Evolutionary conservation across 2,113 vertebrate genomes (phyloP).

Genomic region (Calidris pygmaea): DNA sequence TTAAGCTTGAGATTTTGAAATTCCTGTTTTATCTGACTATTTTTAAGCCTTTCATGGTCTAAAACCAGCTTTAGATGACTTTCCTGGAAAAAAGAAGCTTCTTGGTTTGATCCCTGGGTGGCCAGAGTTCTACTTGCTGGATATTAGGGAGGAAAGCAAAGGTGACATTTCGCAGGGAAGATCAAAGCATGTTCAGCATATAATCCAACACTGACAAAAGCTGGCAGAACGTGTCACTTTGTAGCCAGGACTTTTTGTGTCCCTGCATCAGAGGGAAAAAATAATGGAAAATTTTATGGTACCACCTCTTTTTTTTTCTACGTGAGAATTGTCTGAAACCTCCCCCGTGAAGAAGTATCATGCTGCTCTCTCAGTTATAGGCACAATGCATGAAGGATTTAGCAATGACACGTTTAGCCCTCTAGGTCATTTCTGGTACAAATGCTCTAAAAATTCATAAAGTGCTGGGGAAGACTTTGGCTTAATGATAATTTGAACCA

Average conservation of each 20-base stretch:
- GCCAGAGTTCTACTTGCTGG: background rate
- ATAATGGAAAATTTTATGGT: background rate
- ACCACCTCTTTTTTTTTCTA: background rate
- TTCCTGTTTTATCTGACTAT: background rate
- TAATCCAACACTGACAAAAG: background rate
- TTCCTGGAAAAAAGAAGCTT: background rate
- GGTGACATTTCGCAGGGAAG: background rate
- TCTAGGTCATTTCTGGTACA: background rate
- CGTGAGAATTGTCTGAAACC: background rate
- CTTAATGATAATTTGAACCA: background rate
- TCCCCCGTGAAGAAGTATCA: background rate
- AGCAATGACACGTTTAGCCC: background rate
- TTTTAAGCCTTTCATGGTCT: background rate
- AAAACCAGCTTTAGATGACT: background rate
- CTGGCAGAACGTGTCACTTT: background rate
- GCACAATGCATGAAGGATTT: background rate
- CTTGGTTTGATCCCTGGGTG: background rate
- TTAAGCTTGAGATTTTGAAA: background rate
- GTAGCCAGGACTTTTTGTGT: background rate
- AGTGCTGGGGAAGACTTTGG: background rate
- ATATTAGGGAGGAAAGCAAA: background rate
- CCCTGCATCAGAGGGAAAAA: background rate
- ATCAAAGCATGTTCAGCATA: background rate
- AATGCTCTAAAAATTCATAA: background rate
- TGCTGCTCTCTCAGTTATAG: background rate